Evolutionary conservation across 1,140 invertebrate species (phyloP).

Genomic region (Hyles euphorbiae): DNA sequence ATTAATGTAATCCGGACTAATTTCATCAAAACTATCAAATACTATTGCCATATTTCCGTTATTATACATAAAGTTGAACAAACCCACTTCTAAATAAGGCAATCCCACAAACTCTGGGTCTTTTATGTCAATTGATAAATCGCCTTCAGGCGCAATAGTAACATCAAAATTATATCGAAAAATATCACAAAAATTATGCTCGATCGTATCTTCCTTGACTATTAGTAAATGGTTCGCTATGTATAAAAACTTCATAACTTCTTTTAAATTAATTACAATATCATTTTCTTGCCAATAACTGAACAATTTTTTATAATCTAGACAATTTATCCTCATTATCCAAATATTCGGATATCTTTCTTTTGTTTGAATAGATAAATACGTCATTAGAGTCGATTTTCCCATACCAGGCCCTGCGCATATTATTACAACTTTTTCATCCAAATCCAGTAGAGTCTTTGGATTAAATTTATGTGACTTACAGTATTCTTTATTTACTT

Average conservation of each 20-base stretch:
- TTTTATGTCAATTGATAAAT: background rate
- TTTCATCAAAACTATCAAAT: conserved; percentile 19
- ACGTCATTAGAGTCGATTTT: conserved; percentile 13
- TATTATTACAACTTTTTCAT: conserved; percentile 14
- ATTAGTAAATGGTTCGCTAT: background rate
- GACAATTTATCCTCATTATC: conserved; percentile 12
- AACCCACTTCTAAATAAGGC: conserved; percentile 10
- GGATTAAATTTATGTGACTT: conserved; percentile 1
- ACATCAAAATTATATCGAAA: conserved; percentile 1
- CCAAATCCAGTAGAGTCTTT: conserved; percentile 2
- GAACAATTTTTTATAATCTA: conserved; percentile 9
- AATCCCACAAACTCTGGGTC: background rate
- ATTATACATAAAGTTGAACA: conserved; percentile 13
- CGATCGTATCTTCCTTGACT: background rate
- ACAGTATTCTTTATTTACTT: conserved; percentile 1
- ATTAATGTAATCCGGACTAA: conserved; percentile 10
- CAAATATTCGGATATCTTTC: conserved; percentile 4
- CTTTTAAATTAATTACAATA: conserved; percentile 10
- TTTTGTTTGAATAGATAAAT: conserved; percentile 13
- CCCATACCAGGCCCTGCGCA: conserved; percentile 15
- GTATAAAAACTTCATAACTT: conserved; percentile 10
- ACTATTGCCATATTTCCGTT: conserved; percentile 7
- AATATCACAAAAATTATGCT: background rate
- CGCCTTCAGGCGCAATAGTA: background rate
- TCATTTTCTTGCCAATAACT: conserved; percentile 10